Conservation (phyloP, 2,888 invertebrate species). For the Cinara cedri region DNA sequence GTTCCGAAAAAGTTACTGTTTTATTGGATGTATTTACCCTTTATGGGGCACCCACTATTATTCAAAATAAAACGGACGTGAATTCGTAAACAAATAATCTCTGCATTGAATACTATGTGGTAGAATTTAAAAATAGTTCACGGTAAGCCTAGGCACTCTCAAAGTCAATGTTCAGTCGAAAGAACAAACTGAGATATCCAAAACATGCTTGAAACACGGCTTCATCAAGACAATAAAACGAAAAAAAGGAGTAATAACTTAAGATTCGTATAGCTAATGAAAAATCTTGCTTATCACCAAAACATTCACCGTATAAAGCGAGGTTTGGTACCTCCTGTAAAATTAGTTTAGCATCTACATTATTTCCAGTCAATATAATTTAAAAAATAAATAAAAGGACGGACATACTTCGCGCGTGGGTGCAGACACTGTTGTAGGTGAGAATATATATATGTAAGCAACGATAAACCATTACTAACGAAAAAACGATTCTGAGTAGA, state of each 20-base stretch:
- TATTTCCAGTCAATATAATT: constrained; percentile 30
- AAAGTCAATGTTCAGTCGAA: constrained; percentile 62
- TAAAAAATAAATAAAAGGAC: too few relatives aligned
- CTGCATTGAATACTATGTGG: constrained; percentile 61
- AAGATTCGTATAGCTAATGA: constrained; percentile 63
- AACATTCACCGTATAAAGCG: constrained; percentile 62
- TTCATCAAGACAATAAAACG: constrained; percentile 62
- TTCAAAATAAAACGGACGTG: constrained; percentile 59
- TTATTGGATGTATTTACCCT: constrained; percentile 58
- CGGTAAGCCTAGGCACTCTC: constrained; percentile 62
- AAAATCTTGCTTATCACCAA: constrained; percentile 63
- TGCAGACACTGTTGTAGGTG: too few relatives aligned
- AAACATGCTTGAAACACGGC: constrained; percentile 62
- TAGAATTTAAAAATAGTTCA: constrained; percentile 62
- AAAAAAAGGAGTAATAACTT: constrained; percentile 63
- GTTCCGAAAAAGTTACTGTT: constrained; percentile 61
- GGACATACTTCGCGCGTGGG: too few relatives aligned
- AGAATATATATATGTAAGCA: too few relatives aligned
- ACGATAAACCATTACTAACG: too few relatives aligned
- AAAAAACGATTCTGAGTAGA: too few relatives aligned
- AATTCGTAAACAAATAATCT: constrained; percentile 60
- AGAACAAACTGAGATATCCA: constrained; percentile 62
- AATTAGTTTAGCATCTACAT: constrained; percentile 60
- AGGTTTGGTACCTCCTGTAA: constrained; percentile 58
- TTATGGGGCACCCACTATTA: constrained; percentile 59